Evolutionary conservation across 2,113 vertebrate genomes (phyloP).

Genomic region (Monopterus albus): DNA sequence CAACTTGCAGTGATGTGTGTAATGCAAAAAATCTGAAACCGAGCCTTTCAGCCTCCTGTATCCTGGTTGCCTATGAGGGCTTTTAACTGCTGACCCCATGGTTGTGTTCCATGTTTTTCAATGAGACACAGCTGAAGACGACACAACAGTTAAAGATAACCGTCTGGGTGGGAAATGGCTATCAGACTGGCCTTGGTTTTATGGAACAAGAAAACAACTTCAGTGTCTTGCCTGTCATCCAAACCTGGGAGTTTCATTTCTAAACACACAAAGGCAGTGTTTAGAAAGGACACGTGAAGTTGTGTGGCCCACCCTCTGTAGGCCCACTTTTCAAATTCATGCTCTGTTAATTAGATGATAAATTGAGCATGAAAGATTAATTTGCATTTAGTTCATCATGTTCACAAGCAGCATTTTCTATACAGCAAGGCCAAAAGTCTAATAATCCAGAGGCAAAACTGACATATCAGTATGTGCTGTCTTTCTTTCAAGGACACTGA

Average conservation of each 20-base stretch:
- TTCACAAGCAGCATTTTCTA: conserved; percentile 54
- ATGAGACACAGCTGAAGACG: conserved; percentile 27
- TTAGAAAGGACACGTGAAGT: conserved; percentile 27
- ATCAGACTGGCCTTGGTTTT: conserved; percentile 26
- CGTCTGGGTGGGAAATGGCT: conserved; percentile 29
- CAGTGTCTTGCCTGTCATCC: conserved; percentile 5
- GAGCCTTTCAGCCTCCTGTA: conserved; percentile 20
- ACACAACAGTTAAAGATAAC: conserved; percentile 5
- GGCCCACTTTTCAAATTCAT: conserved; percentile 59
- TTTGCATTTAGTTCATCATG: conserved; percentile 69
- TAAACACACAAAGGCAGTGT: conserved; percentile 42
- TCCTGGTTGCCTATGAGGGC: conserved; percentile 36
- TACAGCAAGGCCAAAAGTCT: conserved; percentile 45
- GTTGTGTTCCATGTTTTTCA: conserved; percentile 45
- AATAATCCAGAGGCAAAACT: conserved; percentile 58
- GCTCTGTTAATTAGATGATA: conserved; percentile 73
- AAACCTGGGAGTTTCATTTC: conserved; percentile 32
- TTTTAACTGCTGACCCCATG: conserved; percentile 37
- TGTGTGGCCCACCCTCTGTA: conserved; percentile 40
- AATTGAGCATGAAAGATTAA: conserved; percentile 75
- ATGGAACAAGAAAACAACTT: too few relatives aligned
- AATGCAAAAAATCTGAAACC: conserved; percentile 41
- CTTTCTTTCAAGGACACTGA: conserved; percentile 63
- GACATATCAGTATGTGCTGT: conserved; percentile 52
- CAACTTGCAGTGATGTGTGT: conserved; percentile 33